Base-by-base conservation (phyloP, 2,888 invertebrate genomes). In the Xestia c-nigrum region DNA sequence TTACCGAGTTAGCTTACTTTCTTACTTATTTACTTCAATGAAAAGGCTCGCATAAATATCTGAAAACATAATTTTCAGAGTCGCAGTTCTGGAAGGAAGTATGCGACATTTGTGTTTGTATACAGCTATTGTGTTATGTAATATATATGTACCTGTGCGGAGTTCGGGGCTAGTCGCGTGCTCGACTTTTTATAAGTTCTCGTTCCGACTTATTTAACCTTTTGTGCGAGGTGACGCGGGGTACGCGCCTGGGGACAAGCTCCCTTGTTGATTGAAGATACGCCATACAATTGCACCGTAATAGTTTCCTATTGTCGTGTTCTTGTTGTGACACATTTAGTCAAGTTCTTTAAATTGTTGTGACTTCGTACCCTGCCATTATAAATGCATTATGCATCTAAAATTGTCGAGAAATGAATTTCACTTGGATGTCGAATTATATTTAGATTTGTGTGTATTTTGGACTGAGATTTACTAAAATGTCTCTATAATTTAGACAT, bases 151-250 rank as follows among this genome's bases (percentile, higher is more conserved):
- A 83, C 82, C 85, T 85, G 86, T 72, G 66, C 50, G 14, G 38
- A 75, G 70, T 76, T 77, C 70, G 76, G 76, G 76, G 66, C 68
- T 76, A 82, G 87, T 80, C 89, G 86, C 88, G 90, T 90, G 90
- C 84, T 85, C 78, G 83, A 80, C 71, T 89, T 89, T 88, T 88
- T 90, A 80, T 82, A 76, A 87, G 77, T 75, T 87, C 89, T 89
- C 90, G 89, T 91, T 93, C 90, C 90, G 87, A 89, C 88, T 92
- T 92, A 90, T 92, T 93, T 91, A 91, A 90, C 90, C 91, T 93
- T 91, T 93, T 92, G 92, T 93, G 85, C 66, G 82, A 87, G 78
- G 86, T 89, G 88, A 86, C 85, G 84, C 78, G 72, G 81, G 83
- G 68, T 83, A 77, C 83, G 61, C 76, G 73, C 72, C 70, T 76